These are phyloP conservation scores for Pygoscelis adeliae DNA, from an alignment of 2,113 vertebrate species.

Conservation along the genomic window DNA sequence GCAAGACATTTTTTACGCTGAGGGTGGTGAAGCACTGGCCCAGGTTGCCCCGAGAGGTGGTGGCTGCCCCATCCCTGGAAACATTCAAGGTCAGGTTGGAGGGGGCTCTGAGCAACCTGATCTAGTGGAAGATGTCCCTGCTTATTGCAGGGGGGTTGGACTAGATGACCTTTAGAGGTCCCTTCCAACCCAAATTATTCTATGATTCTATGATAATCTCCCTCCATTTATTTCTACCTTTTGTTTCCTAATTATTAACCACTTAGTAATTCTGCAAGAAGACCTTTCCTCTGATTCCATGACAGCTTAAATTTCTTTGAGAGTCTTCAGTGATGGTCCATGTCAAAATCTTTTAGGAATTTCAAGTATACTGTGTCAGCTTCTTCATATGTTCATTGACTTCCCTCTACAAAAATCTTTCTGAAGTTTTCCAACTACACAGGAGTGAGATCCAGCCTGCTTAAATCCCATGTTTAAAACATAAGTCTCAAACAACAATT, in stretches of 20 bases:
- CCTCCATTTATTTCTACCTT: background rate
- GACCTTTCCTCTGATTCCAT: background rate
- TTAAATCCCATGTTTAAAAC: background rate
- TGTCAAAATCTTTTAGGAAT: background rate
- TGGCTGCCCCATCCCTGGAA: no score
- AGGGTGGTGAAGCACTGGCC: no score
- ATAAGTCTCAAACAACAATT: background rate
- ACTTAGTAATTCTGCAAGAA: background rate
- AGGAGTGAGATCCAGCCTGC: background rate
- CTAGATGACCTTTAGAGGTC: no score
- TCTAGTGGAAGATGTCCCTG: no score
- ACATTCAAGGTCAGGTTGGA: no score
- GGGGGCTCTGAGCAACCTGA: no score
- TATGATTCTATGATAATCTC: background rate
- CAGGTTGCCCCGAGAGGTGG: no score
- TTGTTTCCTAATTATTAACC: background rate
- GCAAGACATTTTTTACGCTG: no score
- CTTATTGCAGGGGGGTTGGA: no score
- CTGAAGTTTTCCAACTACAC: background rate
- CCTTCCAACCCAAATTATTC: no score
- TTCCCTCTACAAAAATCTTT: background rate
- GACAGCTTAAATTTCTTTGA: background rate
- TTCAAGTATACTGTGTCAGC: background rate
- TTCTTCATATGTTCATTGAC: background rate
- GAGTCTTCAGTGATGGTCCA: background rate